Evolutionary conservation across 2,113 vertebrate genomes (phyloP), one percentile per base, ranked within the genome.

Genomic region (Grus americana): DNA sequence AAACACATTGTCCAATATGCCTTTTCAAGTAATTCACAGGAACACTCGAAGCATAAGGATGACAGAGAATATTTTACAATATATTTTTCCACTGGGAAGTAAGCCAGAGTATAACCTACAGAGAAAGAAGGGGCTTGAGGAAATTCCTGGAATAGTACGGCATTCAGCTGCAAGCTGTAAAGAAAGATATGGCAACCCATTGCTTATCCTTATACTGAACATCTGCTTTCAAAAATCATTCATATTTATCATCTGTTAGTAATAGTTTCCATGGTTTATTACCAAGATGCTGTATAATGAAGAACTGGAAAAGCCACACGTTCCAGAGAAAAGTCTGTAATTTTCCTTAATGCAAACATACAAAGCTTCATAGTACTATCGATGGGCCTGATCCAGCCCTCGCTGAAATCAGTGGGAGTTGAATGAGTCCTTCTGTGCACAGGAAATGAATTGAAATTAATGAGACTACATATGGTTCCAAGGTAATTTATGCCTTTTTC

Each of bases 401-500:
- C 84, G 70, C 54, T 59, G 62, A 85, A 88, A 91, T 58, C 91
- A 93, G 95, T 87, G 73, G 92, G 94, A 94, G 89, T 27, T 92
- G 86, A 92, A 83, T 8, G 61, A 93, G 58, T 68, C 73, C 52
- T 62, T 92, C 90, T 87, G 55, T 85, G 96, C 62, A 88, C 55
- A 96, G 95, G 94, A 97, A 97, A 97, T 92, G 7, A 97, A 93
- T 86, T 86, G 42, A 86, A 96, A 92, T 96, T 83, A 95, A 95
- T 86, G 81, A 90, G 85, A 79, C 72, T 94, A 86, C 90, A 93
- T 80, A 95, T 74, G 81, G 90, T 93, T 95, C 83, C 54, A 76
- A 59, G 84, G 91, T 92, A 93, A 95, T 91, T 88, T 92, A 91
- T 92, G 80, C 34, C 34, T 75, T 73, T 42, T 94, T 86, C 68